Base-by-base conservation (phyloP, 2,888 invertebrate genomes). In the Thelaira solivaga region DNA sequence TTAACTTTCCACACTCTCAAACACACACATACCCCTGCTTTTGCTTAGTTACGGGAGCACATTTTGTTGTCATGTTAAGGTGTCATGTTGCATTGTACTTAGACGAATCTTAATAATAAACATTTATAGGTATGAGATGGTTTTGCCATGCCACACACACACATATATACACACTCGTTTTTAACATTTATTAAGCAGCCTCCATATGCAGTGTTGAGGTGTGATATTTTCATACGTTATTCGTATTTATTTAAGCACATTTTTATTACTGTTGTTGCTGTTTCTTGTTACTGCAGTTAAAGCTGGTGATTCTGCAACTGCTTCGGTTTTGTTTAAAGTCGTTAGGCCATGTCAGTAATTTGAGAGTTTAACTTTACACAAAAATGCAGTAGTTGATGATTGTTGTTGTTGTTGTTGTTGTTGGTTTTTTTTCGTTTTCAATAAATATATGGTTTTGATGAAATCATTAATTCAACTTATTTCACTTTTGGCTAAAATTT, bases 51-150 rank as follows among this genome's bases (percentile, higher is more conserved):
- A 80, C 81, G 77, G 81, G 71, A 76, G 80, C 80, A 80, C 80
- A 81, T 81, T 81, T 80, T 71, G 77, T 72, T 81, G 81, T 80
- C 81, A 81, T 81, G 81, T 81, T 73, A 73, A 72, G 69, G 80
- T 81, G 81, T 81, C 81, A 77, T 77, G 80, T 81, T 81, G 80
- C 80, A 74, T 59, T 71, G 69, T 71, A 73, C 68, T 78, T 71
- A 71, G 61, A 71, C 78, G 74, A 78, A 78, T 78, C 78, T 65
- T 78, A 74, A 71, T 78, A 78, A 74, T 75, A 78, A 78, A 75
- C 78, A 74, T 69, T 78, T 78, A 73, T 72, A n/a, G n/a, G n/a
- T n/a, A 62, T 67, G 72, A 64, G 64, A 64, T 64, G 55, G 55
- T 45, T 6, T 65, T 43, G 18, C 11, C 11, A 24, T 43, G 18